These are phyloP conservation scores for Platycheirus albimanus DNA, from an alignment of 2,888 invertebrate species.

Conservation along the genomic window DNA sequence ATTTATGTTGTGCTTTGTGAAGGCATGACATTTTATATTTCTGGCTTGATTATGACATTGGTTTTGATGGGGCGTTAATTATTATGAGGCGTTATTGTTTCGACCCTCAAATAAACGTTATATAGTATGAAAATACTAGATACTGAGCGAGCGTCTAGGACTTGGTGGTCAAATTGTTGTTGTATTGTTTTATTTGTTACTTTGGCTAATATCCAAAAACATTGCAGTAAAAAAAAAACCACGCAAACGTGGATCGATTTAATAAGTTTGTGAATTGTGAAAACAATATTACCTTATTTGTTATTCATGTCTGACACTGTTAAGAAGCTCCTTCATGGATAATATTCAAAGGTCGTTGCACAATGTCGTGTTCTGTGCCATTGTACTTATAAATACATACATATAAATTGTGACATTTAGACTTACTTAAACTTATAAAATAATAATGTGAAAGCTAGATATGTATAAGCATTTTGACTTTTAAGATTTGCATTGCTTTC, in stretches of 20 bases:
- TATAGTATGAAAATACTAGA: not conserved
- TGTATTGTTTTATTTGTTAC: constrained; percentile 17
- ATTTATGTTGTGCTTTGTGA: too few species aligned
- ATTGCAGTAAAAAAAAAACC: constrained; percentile 32
- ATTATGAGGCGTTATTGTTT: not conserved
- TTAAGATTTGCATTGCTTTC: constrained; percentile 3
- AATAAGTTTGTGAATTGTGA: constrained; percentile 42
- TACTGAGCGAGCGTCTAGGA: too few species aligned
- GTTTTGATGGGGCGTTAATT: not conserved
- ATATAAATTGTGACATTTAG: constrained; percentile 42
- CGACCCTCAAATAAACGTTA: not conserved
- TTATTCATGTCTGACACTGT: constrained; percentile 61
- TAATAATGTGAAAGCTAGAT: constrained; percentile 18
- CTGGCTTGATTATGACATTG: not conserved
- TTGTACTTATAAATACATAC: too few species aligned
- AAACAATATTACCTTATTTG: constrained; percentile 53
- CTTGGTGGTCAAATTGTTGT: constrained; percentile 27
- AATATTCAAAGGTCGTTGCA: constrained; percentile 53
- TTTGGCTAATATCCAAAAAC: constrained; percentile 50
- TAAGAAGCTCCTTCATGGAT: constrained; percentile 66
- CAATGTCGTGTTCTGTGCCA: constrained; percentile 55
- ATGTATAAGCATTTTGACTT: not conserved
- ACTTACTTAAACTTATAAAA: not conserved
- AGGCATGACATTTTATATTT: not conserved
- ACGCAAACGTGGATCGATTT: constrained; percentile 52